Percentiles rank a stretch among this genome's conserved stretches.
These are phyloP conservation scores for Gallinago undulata DNA, from an alignment of 2,113 vertebrate genomes.

Conservation along the genomic window DNA sequence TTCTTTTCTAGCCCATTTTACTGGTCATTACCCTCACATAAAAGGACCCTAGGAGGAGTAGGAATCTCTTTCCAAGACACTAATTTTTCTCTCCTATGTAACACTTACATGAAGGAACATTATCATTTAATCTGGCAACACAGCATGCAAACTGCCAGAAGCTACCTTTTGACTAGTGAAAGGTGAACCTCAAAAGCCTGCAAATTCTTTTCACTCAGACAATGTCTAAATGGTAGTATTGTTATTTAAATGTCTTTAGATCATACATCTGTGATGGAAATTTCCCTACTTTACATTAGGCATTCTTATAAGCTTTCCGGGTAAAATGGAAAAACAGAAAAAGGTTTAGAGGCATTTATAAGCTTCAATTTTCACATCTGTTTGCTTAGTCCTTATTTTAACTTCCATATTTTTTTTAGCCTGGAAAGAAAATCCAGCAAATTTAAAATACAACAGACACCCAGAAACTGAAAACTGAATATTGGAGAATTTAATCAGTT, in stretches of 20 bases:
- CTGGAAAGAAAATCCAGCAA: not conserved
- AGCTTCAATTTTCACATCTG: not conserved
- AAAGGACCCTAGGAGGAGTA: not conserved
- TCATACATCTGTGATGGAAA: slow-evolving; percentile 29
- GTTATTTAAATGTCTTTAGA: slow-evolving; percentile 54
- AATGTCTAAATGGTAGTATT: slow-evolving; percentile 38
- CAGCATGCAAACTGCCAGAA: not conserved
- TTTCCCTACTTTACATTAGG: not conserved
- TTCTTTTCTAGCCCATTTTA: not conserved
- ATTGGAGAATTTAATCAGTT: not conserved
- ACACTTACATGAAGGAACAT: not conserved
- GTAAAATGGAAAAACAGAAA: not conserved
- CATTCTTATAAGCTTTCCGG: not conserved
- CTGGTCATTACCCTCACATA: not conserved
- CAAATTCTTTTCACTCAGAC: slow-evolving; percentile 33
- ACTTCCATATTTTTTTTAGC: not conserved
- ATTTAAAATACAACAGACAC: not conserved
- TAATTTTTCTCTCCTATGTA: not conserved
- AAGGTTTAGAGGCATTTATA: not conserved
- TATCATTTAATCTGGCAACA: not conserved
- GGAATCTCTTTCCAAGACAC: not conserved
- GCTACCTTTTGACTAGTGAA: slow-evolving; percentile 3
- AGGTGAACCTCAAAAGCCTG: not conserved
- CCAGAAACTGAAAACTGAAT: not conserved
- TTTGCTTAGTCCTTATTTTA: not conserved